Evolutionary conservation across 2,888 invertebrate species (phyloP).

Genomic region (Ceriagrion tenellum): DNA sequence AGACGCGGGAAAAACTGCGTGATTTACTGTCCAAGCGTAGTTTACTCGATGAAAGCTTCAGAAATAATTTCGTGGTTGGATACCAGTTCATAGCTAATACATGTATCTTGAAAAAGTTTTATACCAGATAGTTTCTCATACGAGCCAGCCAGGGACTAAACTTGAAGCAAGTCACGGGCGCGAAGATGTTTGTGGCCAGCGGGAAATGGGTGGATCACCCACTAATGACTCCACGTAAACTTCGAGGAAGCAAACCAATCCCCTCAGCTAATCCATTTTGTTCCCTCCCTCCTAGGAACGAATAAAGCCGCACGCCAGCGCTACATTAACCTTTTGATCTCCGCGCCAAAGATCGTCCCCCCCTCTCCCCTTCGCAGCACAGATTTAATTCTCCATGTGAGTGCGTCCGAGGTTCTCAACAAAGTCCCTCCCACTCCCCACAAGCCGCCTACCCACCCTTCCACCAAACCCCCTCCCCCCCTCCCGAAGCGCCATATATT

Average conservation of each 20-base stretch:
- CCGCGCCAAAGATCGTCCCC: background rate
- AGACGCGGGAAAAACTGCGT: too few species aligned
- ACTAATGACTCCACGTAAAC: background rate
- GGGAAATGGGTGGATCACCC: background rate
- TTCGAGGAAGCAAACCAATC: background rate
- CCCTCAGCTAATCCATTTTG: background rate
- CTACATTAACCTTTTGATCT: conserved; percentile 11
- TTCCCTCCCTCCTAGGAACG: background rate
- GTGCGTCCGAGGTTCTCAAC: background rate
- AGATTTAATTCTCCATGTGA: conserved; percentile 1
- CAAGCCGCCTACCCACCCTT: too few species aligned
- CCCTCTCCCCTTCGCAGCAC: background rate
- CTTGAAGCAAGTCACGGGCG: background rate
- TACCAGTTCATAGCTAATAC: too few species aligned
- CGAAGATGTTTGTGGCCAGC: background rate
- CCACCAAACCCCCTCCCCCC: background rate
- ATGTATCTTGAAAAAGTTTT: background rate
- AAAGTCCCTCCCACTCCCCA: background rate
- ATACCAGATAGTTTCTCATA: background rate
- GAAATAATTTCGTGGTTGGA: too few species aligned
- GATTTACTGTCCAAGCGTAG: too few species aligned
- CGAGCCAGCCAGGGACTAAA: background rate
- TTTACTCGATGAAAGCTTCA: too few species aligned
- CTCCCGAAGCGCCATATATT: background rate
- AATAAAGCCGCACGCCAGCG: conserved; percentile 7